Evolutionary conservation across 2,113 vertebrate genomes (phyloP).

Genomic region (Balaeniceps rex): DNA sequence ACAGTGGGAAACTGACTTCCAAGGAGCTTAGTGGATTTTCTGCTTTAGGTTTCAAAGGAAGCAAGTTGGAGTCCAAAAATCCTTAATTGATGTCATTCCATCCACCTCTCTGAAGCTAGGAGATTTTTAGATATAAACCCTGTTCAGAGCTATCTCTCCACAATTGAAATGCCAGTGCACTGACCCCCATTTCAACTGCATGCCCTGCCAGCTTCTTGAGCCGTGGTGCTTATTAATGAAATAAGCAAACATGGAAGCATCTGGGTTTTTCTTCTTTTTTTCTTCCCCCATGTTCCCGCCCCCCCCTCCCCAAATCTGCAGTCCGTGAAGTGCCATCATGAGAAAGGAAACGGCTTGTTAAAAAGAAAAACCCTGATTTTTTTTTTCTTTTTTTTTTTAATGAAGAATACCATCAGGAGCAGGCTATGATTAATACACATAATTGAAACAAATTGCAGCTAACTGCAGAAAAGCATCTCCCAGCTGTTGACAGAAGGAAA

Average conservation of each 20-base stretch:
- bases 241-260: background rate
- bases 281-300: too few species aligned
- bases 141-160: background rate
- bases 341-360: slow-evolving; percentile 56
- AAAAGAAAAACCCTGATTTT: slow-evolving; percentile 57
- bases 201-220: background rate
- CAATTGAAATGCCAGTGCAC: background rate
- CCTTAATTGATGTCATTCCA: background rate
- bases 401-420: slow-evolving; percentile 68
- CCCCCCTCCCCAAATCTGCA: background rate
- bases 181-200: background rate
- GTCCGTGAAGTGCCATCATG: slow-evolving; percentile 13
- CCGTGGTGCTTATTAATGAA: background rate
- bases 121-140: background rate
- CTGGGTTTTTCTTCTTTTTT: background rate
- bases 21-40: background rate
- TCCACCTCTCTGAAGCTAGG: background rate
- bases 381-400: background rate
- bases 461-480: slow-evolving; percentile 75
- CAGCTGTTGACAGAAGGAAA: slow-evolving; percentile 78
- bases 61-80: background rate
- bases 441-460: slow-evolving; percentile 81
- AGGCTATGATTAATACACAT: slow-evolving; percentile 79
- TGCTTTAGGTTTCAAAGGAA: background rate
- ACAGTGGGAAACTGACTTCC: background rate